phyloP scores from a whole-genome alignment of 23 tunicate species.

The Trididemnum clinides region DNA sequence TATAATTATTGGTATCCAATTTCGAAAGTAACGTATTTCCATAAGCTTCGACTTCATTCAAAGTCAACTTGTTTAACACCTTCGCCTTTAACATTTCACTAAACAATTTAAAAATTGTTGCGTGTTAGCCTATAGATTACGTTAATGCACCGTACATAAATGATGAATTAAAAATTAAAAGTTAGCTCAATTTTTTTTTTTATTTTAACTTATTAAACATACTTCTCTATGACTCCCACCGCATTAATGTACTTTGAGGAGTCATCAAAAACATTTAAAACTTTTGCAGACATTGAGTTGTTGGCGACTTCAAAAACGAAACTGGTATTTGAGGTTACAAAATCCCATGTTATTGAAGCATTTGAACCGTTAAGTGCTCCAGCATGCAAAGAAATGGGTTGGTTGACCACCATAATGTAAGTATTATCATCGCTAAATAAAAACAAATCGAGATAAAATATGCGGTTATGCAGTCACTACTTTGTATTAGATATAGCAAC shows the following conservation, averaged over 20 bases:
- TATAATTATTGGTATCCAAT: background rate
- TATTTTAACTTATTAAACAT: too few relatives aligned
- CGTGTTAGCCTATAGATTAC: too few relatives aligned
- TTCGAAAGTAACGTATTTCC: background rate
- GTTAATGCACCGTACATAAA: too few relatives aligned
- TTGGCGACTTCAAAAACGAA: background rate
- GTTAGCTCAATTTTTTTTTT: too few relatives aligned
- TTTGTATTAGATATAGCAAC: too few relatives aligned
- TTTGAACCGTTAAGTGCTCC: slow-evolving; percentile 47
- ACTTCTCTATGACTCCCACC: too few relatives aligned
- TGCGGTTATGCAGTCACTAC: too few relatives aligned
- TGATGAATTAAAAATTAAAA: too few relatives aligned
- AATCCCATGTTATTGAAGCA: slow-evolving; percentile 32
- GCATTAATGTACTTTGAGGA: too few relatives aligned
- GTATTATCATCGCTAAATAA: background rate
- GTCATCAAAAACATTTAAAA: too few relatives aligned
- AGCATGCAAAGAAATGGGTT: slow-evolving; percentile 25
- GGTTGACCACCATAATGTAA: background rate
- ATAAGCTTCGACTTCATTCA: background rate
- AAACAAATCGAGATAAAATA: background rate
- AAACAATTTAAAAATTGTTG: too few relatives aligned
- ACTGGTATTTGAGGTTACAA: background rate
- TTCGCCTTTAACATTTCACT: slow-evolving; percentile 19
- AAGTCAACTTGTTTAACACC: slow-evolving; percentile 14
- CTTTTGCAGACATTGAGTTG: too few relatives aligned